Evolutionary conservation across 2,888 invertebrate species (phyloP).

Genomic region (Coenonympha arcania): DNA sequence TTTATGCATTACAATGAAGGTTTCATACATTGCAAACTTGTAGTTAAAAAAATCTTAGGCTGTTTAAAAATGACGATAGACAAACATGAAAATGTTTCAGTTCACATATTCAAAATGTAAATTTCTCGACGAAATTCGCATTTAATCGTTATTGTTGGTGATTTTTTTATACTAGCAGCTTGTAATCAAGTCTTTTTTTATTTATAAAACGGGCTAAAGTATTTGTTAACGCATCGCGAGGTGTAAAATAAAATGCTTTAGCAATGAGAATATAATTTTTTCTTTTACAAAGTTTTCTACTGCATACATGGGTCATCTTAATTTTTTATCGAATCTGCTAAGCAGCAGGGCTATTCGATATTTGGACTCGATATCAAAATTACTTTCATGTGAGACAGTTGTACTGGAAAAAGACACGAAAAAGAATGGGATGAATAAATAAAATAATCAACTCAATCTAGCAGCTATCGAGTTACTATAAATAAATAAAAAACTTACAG

Average conservation of each 20-base stretch:
- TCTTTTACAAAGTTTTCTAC: slow-evolving; percentile 39
- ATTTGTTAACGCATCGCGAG: slow-evolving; percentile 61
- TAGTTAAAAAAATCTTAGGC: slow-evolving; percentile 39
- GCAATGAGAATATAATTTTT: slow-evolving; percentile 44
- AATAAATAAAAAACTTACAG: too few relatives aligned
- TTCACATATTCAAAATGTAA: slow-evolving; percentile 36
- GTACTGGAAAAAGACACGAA: too few relatives aligned
- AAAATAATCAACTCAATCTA: too few relatives aligned
- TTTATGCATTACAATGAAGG: slow-evolving; percentile 64
- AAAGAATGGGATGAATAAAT: too few relatives aligned
- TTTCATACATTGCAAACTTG: slow-evolving; percentile 54
- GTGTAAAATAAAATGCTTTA: slow-evolving; percentile 68
- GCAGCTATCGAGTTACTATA: too few relatives aligned
- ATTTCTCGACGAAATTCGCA: slow-evolving; percentile 56
- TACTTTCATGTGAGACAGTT: too few relatives aligned
- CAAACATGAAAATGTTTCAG: slow-evolving; percentile 27
- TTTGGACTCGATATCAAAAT: too few relatives aligned
- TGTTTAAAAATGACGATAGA: slow-evolving; percentile 39
- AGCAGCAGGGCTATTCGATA: too few relatives aligned
- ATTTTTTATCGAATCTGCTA: not conserved
- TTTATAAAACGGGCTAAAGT: slow-evolving; percentile 47
- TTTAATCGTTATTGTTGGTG: slow-evolving; percentile 68
- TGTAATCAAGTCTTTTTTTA: slow-evolving; percentile 65
- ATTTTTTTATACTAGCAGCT: slow-evolving; percentile 67
- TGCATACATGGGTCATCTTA: slow-evolving; percentile 10